Percentiles rank a stretch among this genome's conserved stretches.
Evolutionary conservation across 2,113 vertebrate genomes (phyloP).

Genomic region (Cyphomyrus discorhynchus): DNA sequence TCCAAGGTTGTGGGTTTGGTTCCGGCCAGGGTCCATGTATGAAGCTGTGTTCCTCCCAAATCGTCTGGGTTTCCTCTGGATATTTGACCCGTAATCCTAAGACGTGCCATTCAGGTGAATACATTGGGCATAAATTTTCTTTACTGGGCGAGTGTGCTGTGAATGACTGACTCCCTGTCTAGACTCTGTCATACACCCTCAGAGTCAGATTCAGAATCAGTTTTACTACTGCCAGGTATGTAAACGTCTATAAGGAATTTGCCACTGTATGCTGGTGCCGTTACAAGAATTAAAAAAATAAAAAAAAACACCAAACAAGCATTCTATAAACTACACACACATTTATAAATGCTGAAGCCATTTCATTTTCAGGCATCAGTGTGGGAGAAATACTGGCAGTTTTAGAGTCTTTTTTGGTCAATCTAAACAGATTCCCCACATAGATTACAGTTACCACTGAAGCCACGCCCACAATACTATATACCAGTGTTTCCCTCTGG

Average conservation of each 20-base stretch:
- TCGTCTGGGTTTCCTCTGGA: background rate
- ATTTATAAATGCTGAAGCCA: background rate
- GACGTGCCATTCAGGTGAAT: background rate
- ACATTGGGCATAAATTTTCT: background rate
- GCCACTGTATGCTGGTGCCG: background rate
- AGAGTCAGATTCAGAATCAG: background rate
- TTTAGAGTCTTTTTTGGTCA: background rate
- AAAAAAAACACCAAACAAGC: background rate
- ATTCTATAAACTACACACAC: background rate
- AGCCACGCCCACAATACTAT: background rate
- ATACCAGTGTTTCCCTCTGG: background rate
- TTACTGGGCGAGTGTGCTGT: background rate
- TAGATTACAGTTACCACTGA: background rate
- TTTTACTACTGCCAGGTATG: background rate
- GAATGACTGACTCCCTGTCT: background rate
- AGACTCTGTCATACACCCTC: background rate
- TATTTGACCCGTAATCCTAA: background rate
- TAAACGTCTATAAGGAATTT: background rate
- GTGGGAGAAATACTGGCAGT: background rate
- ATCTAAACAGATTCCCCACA: background rate
- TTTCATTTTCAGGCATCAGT: background rate
- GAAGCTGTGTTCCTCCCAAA: background rate
- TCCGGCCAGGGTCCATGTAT: background rate
- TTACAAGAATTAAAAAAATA: background rate
- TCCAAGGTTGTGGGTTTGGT: background rate